Percentiles rank a stretch among this genome's conserved stretches.
These are phyloP conservation scores for Hipposideros armiger DNA, from an alignment of 2,113 vertebrate genomes.

Conservation along the genomic window DNA sequence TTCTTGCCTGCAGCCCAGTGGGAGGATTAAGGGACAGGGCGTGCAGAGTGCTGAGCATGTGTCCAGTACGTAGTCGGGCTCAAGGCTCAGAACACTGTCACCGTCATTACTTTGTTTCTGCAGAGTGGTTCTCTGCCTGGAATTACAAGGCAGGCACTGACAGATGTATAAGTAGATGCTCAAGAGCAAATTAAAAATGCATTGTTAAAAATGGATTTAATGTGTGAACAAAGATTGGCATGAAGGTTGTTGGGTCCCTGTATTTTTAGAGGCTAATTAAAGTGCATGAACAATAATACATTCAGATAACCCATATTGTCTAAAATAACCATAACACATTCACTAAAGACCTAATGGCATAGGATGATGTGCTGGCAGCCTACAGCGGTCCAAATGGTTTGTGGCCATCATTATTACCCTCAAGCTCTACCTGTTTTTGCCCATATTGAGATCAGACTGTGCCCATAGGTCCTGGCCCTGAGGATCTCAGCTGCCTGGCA, in stretches of 20 bases:
- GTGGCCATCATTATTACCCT: not conserved
- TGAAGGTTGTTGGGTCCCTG: conserved; percentile 59
- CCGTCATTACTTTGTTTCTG: not conserved
- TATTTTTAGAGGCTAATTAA: conserved; percentile 79
- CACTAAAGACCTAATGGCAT: not conserved
- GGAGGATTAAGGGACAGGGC: not conserved
- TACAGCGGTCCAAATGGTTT: not conserved
- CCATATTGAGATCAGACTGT: not conserved
- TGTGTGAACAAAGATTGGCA: conserved; percentile 78
- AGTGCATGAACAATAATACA: conserved; percentile 65
- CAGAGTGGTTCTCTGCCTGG: conserved; percentile 24
- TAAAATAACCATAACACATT: conserved; percentile 6
- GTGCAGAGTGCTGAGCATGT: not conserved
- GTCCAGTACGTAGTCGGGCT: not conserved
- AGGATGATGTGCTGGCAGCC: not conserved
- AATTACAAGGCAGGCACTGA: conserved; percentile 59
- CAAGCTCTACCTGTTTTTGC: not conserved
- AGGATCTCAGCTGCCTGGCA: not conserved
- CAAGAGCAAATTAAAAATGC: conserved; percentile 77
- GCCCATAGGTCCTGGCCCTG: not conserved
- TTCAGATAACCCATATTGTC: conserved; percentile 39
- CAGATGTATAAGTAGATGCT: conserved; percentile 72
- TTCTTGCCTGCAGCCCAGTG: not conserved
- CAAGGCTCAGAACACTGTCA: not conserved
- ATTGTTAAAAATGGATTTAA: conserved; percentile 73